Base-by-base conservation (phyloP, 2,888 invertebrate genomes). In the Drosophila conformis region DNA sequence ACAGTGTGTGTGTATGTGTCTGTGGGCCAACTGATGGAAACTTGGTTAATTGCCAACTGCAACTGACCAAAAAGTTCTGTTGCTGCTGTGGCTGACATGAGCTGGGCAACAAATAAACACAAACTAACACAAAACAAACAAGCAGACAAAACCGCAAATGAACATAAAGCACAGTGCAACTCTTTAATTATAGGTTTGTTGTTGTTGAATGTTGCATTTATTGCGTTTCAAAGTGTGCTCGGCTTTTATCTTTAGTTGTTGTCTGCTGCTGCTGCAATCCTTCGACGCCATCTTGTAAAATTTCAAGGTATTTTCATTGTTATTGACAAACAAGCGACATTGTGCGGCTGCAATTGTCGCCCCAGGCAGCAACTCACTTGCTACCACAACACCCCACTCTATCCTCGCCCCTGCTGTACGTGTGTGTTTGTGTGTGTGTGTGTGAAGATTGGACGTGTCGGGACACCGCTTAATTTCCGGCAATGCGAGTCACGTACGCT, bases 391-490 rank as follows among this genome's bases (percentile, higher is more conserved):
- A 46, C 25, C 21, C 6, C 46, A 46, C n/a, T 15, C 25, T 27
- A 33, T 27, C 4, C 56, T 21, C 49, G 51, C 15, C 38, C 27
- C 11, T 5, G 13, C 38, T 27, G n/a, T 11, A 13, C 7, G 31
- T 59, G 33, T 40, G 46, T 53, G 27, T n/a, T n/a, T 18, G 38
- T 61, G 31, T 53, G 53, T 38, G 48, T 21, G 13, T 64, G 53
- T 59, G 49, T 36, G 60, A 67, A 66, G 63, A 67, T 82, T 82
- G 77, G 77, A 82, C 84, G 82, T 83, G 82, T 84, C 73, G 82
- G 79, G 84, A 84, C 79, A 83, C 83, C 83, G 82, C 83, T 83
- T 83, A 83, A 83, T 83, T 83, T 83, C 83, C 83, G 82, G 83
- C 82, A 84, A 84, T 84, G 82, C 83, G 84, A 84, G 83, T 84